These are phyloP conservation scores for Drosophila persimilis DNA, from an alignment of 1,140 invertebrate genomes.

Conservation along the genomic window DNA sequence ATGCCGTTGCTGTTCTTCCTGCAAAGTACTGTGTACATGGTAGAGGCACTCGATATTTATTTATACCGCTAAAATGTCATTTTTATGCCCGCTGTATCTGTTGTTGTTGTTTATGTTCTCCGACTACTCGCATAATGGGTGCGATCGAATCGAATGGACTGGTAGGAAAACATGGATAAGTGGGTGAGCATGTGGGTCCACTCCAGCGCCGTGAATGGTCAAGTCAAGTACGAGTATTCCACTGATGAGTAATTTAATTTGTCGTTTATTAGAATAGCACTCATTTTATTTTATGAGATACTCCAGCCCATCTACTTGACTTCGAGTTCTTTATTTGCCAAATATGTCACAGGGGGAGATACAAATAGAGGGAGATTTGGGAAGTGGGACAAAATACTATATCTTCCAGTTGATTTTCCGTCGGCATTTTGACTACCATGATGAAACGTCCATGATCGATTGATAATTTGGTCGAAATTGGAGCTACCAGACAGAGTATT, in stretches of 20 bases:
- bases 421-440: not conserved
- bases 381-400: no score
- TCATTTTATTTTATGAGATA: conserved; percentile 79
- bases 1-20: no score
- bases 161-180: no score
- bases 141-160: no score
- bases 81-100: no score
- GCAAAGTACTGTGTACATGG: no score
- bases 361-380: not conserved
- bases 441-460: not conserved
- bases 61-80: no score
- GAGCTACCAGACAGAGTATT: conserved; percentile 25
- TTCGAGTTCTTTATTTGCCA: conserved; percentile 75
- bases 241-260: conserved; percentile 79
- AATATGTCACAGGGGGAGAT: conserved; percentile 21
- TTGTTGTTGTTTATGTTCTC: no score
- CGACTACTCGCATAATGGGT: no score
- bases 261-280: conserved; percentile 80
- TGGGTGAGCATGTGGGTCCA: conserved; percentile 1
- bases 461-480: conserved; percentile 18
- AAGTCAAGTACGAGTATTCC: conserved; percentile 18
- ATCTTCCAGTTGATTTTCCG: conserved; percentile 21
- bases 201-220: not conserved
- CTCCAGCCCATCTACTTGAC: conserved; percentile 76
- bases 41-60: no score